A percentile compares a stretch with the other conserved stretches of the same genome.
These are phyloP conservation scores for Lucinisca nassula DNA, from an alignment of 2,888 invertebrate genomes.

Conservation along the genomic window DNA sequence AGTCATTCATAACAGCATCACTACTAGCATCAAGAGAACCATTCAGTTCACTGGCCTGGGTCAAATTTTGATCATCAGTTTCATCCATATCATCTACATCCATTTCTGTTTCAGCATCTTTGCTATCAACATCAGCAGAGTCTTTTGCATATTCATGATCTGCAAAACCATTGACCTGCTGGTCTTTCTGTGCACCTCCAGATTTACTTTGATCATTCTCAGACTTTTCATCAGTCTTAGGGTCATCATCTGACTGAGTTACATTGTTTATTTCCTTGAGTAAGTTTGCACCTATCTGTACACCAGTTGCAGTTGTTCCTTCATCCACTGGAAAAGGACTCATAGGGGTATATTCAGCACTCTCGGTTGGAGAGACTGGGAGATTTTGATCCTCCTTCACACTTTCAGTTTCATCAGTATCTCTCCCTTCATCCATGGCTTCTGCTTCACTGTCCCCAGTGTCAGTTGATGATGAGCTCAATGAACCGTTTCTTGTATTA, in stretches of 20 bases:
- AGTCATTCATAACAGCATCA: neutral
- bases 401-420: neutral
- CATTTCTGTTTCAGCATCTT: neutral
- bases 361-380: neutral
- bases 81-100: neutral
- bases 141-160: neutral
- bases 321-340: neutral
- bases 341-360: neutral
- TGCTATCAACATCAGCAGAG: neutral
- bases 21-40: neutral
- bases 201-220: neutral
- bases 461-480: neutral
- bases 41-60: neutral
- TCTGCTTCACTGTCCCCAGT: neutral
- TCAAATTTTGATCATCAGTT: neutral
- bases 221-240: neutral
- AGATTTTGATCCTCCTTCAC: neutral
- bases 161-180: neutral
- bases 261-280: neutral
- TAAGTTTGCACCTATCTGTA: neutral
- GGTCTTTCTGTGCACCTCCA: neutral
- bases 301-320: neutral
- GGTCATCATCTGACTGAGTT: neutral
- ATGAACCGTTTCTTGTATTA: neutral
- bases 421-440: neutral